Conservation (phyloP, 2,888 invertebrate species). For the Phyllotreta cruciferae region DNA sequence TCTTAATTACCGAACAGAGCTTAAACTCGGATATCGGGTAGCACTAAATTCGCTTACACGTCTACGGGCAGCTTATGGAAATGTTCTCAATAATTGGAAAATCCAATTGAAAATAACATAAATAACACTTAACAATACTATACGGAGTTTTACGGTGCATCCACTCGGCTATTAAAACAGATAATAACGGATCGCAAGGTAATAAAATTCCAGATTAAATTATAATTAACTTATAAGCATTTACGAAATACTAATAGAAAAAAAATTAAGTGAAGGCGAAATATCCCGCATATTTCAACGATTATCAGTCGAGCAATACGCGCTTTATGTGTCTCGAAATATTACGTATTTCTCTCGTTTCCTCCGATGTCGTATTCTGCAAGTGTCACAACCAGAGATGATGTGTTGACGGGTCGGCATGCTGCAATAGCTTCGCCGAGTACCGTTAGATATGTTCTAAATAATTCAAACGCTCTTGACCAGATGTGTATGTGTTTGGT, state of each 20-base stretch:
- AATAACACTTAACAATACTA: conserved; percentile 21
- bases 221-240: too few relatives aligned
- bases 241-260: too few relatives aligned
- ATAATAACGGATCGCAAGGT: too few relatives aligned
- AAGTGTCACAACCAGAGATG: conserved; percentile 46
- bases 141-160: conserved; percentile 16
- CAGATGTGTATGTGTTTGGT: conserved; percentile 11
- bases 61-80: conserved; percentile 29
- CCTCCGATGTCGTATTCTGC: conserved; percentile 11
- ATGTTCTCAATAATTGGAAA: conserved; percentile 35
- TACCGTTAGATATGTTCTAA: conserved; percentile 18
- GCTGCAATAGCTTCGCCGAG: conserved; percentile 18
- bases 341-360: conserved; percentile 14
- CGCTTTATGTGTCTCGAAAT: conserved; percentile 11
- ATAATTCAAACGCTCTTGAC: conserved; percentile 18
- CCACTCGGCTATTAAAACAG: too few relatives aligned
- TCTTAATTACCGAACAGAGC: too few relatives aligned
- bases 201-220: too few relatives aligned
- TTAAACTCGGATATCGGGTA: background rate
- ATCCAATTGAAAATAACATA: conserved; percentile 24
- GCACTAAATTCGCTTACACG: background rate
- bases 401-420: conserved; percentile 47
- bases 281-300: background rate
- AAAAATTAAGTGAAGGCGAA: too few relatives aligned
- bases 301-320: conserved; percentile 8